Percentiles rank a stretch among this genome's conserved stretches.
Conservation (phyloP, 2,113 vertebrate species). For the Panthera leo region DNA sequence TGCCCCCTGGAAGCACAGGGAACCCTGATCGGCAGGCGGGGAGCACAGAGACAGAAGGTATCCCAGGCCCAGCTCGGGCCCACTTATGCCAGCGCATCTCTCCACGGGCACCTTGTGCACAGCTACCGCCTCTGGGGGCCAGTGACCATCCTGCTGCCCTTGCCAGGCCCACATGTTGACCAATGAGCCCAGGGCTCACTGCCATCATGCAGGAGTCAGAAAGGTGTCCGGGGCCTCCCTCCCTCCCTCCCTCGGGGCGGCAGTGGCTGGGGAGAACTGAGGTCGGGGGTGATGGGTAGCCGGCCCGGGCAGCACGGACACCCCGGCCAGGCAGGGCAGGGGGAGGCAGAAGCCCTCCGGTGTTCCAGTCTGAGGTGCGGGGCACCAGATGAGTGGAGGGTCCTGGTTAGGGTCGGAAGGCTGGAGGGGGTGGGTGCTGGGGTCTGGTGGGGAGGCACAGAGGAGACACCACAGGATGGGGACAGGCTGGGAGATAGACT, state of each 20-base stretch:
- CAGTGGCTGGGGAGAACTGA: not conserved
- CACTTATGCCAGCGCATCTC: not conserved
- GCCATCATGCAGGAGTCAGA: not conserved
- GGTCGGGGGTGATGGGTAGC: not conserved
- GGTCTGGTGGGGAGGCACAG: not conserved
- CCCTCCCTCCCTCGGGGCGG: too few relatives aligned
- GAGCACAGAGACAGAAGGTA: not conserved
- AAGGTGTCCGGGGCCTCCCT: too few relatives aligned
- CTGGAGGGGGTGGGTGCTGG: not conserved
- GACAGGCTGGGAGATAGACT: not conserved
- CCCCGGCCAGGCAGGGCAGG: not conserved
- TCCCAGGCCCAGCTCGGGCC: not conserved
- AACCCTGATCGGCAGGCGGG: not conserved
- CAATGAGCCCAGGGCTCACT: not conserved
- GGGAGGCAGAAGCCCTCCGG: not conserved
- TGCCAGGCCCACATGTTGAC: rapidly evolving
- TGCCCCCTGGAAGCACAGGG: not conserved
- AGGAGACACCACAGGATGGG: not conserved
- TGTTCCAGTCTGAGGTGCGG: not conserved
- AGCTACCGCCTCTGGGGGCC: not conserved
- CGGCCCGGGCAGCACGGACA: not conserved
- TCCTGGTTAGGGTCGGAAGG: not conserved
- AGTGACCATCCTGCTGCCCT: not conserved
- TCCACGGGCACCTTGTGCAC: not conserved
- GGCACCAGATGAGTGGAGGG: not conserved